These are phyloP conservation scores for Griposia aprilina DNA, from an alignment of 2,888 invertebrate genomes.

Conservation along the genomic window DNA sequence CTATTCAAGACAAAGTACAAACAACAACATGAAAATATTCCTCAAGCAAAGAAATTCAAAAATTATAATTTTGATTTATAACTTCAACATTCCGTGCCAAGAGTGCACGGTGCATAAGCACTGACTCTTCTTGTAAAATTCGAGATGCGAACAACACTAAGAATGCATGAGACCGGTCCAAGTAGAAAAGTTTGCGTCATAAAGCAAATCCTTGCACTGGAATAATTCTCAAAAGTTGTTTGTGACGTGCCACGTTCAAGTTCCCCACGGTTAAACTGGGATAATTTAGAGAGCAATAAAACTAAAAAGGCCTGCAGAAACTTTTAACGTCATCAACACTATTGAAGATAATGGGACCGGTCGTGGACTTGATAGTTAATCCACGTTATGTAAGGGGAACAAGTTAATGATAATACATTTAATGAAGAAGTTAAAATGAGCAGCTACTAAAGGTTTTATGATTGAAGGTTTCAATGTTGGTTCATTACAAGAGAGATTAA, in stretches of 20 bases:
- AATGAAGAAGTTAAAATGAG: neutral
- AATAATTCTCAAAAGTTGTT: constrained; percentile 61
- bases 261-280: constrained; percentile 41
- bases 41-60: constrained; percentile 7
- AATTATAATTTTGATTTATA: constrained; percentile 47
- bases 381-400: too few species aligned
- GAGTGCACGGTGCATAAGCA: constrained; percentile 54
- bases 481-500: constrained; percentile 10
- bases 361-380: neutral
- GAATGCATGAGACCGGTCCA: constrained; percentile 57
- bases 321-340: constrained; percentile 30
- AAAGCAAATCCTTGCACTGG: constrained; percentile 64
- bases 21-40: constrained; percentile 17
- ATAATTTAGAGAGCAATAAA: constrained; percentile 53
- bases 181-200: constrained; percentile 62
- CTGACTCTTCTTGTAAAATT: constrained; percentile 33
- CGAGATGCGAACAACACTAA: constrained; percentile 56
- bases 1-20: neutral
- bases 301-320: constrained; percentile 27
- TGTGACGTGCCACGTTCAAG: constrained; percentile 51
- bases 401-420: neutral
- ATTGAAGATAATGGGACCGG: constrained; percentile 9
- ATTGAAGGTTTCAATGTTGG: neutral
- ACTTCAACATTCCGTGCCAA: constrained; percentile 40
- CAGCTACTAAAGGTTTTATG: neutral